Base-by-base conservation (phyloP, 2,113 vertebrate species). In the Galeopterus variegatus region DNA sequence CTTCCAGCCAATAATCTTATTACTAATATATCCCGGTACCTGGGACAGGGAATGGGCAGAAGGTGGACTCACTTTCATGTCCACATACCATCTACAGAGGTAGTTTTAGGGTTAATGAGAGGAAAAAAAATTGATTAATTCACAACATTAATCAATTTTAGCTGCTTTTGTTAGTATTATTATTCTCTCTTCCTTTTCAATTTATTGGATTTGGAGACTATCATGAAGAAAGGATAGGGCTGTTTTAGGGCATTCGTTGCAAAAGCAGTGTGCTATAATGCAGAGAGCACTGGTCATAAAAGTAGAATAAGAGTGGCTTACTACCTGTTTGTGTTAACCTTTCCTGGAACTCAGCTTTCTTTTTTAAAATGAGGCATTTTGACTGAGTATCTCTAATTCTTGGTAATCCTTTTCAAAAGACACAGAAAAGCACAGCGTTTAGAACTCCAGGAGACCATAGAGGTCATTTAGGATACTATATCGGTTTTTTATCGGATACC, bases 331-430 rank as follows among this genome's bases (percentile, higher is more conserved):
- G 18, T 73, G 36, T 90, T 96, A 85, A 79, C 64, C 24, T 56
- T 87, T 95, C 58, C 28, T 75, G 58, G 8, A 70, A 84, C 45
- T 65, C 3, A 1, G 24, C 11, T 52, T 15, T 87, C 7, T 91
- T 85, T 58, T 92, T 52, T 93, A 62, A 84, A 96, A 79, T 84
- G 52, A 84, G 33, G 41, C 62, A 62, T 54, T 96, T 93, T 84
- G 62, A 70, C 70, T 31, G 77, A 60, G 5, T 77, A 60, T 54
- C 54, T 73, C 28, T 88, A 60, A 89, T 84, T 21, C 17, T 54
- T 88, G 62, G 70, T 83, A 75, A 75, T 81, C 69, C 18, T 96
- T 83, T 84, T 62, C 77, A 79, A 79, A 88, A 54, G 60, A 54
- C 26, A 23, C 26, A 28, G 36, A 92, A 9, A 80, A 64, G 54